These are phyloP conservation scores for Chloroceryle amazona DNA, from an alignment of 2,797 vertebrate genomes.

Conservation along the genomic window DNA sequence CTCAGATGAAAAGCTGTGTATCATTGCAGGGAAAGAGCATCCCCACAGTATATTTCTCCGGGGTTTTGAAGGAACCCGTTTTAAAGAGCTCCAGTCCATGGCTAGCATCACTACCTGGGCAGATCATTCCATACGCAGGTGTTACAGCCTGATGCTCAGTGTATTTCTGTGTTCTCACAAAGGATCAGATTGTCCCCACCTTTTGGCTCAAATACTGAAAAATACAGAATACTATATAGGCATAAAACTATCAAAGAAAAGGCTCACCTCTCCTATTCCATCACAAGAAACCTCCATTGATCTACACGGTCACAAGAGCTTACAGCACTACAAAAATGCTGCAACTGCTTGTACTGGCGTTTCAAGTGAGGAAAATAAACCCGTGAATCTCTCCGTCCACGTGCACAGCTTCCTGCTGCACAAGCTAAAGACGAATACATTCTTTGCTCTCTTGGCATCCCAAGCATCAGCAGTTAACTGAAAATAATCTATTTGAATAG, in stretches of 20 bases:
- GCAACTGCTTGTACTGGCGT: background rate
- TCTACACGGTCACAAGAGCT: rapidly evolving
- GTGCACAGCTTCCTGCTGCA: background rate
- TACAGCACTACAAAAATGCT: background rate
- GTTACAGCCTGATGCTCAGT: background rate
- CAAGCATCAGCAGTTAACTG: background rate
- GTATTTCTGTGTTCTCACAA: background rate
- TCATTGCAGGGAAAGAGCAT: background rate
- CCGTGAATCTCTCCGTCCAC: background rate
- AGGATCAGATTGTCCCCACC: background rate
- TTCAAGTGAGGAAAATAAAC: background rate
- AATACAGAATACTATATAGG: background rate
- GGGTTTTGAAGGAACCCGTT: background rate
- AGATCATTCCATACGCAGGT: background rate
- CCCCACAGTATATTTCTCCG: background rate
- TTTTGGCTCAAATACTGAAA: background rate
- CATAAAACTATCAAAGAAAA: background rate
- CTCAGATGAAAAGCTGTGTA: background rate
- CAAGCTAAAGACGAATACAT: background rate
- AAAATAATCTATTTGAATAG: background rate
- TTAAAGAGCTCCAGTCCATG: background rate
- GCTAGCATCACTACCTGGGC: background rate
- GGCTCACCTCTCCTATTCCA: background rate
- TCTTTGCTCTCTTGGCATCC: background rate
- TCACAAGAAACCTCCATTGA: background rate